These are phyloP conservation scores for Tetramorium alpestre DNA, from an alignment of 1,140 invertebrate species.

Conservation along the genomic window DNA sequence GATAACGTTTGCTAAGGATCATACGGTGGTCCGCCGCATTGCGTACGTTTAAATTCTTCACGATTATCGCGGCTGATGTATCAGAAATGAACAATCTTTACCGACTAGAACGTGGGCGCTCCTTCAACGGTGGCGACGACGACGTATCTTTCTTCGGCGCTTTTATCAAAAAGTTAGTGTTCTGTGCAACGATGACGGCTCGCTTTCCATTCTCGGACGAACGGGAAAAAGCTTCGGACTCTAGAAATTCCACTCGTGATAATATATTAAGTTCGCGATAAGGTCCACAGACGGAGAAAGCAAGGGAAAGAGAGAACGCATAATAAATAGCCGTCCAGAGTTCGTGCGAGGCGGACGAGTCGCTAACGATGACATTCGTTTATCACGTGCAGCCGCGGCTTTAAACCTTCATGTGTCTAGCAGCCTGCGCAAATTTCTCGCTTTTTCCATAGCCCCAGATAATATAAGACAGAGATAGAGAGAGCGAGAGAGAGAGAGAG, in stretches of 20 bases:
- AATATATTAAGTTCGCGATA: slow-evolving; percentile 57
- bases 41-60: slow-evolving; percentile 2
- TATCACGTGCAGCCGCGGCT: slow-evolving; percentile 41
- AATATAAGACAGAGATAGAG: neutral
- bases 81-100: slow-evolving; percentile 8
- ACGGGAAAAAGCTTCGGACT: neutral
- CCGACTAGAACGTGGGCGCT: slow-evolving; percentile 28
- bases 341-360: neutral
- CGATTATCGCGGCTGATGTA: slow-evolving; percentile 3
- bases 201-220: neutral
- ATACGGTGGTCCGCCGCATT: neutral
- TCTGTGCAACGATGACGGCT: slow-evolving; percentile 9
- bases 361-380: slow-evolving; percentile 55
- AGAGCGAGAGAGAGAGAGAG: neutral
- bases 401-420: slow-evolving; percentile 41
- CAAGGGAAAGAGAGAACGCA: neutral
- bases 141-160: neutral
- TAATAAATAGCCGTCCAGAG: slow-evolving; percentile 44
- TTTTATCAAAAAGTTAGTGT: slow-evolving; percentile 51
- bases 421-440: neutral
- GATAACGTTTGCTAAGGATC: slow-evolving; percentile 19
- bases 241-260: slow-evolving; percentile 13
- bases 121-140: slow-evolving; percentile 16
- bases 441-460: slow-evolving; percentile 20
- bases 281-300: neutral